Evolutionary conservation across 2,888 invertebrate genomes (phyloP).

Genomic region (Nemapogon koenigi): DNA sequence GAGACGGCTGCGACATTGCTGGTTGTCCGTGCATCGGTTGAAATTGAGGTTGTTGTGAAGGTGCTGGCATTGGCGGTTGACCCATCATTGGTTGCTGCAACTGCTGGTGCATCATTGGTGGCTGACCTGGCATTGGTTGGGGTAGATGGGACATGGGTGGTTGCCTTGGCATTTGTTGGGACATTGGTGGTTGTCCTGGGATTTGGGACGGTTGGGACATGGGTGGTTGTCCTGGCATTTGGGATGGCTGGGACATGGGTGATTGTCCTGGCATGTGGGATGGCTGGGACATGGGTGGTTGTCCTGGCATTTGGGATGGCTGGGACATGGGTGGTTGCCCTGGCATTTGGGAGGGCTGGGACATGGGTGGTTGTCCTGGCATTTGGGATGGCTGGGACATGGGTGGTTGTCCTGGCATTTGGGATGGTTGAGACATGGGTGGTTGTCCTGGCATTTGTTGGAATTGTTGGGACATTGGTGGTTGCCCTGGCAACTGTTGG

Average conservation of each 20-base stretch:
- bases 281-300: slow-evolving; percentile 17
- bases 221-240: slow-evolving; percentile 29
- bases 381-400: slow-evolving; percentile 15
- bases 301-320: slow-evolving; percentile 22
- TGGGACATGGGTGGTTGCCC: slow-evolving; percentile 20
- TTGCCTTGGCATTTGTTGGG: slow-evolving; percentile 20
- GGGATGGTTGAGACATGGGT: slow-evolving; percentile 28
- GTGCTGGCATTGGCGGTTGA: neutral
- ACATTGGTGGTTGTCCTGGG: slow-evolving; percentile 28
- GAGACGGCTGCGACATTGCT: neutral
- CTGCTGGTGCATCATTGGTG: too few relatives aligned
- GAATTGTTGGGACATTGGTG: slow-evolving; percentile 18
- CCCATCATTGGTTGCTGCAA: neutral
- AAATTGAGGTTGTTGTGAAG: neutral
- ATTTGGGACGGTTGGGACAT: too few relatives aligned
- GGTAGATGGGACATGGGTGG: slow-evolving; percentile 22
- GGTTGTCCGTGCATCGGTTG: neutral
- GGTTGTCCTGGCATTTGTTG: slow-evolving; percentile 28
- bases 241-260: slow-evolving; percentile 28
- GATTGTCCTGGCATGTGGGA: slow-evolving; percentile 27
- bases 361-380: slow-evolving; percentile 24
- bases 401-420: slow-evolving; percentile 29
- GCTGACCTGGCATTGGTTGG: slow-evolving; percentile 19
- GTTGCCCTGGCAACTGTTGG: slow-evolving; percentile 23
- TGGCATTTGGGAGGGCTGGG: slow-evolving; percentile 8